phyloP scores from a whole-genome alignment of 2,888 invertebrate species.

The Ennomos erosarius region DNA sequence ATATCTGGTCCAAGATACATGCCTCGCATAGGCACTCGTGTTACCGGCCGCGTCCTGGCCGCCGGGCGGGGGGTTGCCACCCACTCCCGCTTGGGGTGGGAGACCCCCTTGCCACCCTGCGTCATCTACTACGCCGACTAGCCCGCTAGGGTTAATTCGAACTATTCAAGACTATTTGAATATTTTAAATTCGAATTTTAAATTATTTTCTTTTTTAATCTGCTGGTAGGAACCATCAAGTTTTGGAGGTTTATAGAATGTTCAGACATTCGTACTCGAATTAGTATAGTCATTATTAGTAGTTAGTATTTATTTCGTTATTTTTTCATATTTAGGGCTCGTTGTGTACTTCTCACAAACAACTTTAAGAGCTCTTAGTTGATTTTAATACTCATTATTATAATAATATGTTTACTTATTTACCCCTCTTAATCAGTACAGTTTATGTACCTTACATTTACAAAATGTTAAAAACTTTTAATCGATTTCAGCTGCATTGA shows the following conservation, averaged over 20 bases:
- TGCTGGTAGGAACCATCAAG: neutral
- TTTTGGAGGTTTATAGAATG: neutral
- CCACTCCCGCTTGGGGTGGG: conserved; percentile 50
- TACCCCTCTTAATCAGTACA: no score
- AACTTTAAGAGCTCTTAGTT: no score
- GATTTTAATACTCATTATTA: no score
- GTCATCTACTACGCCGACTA: conserved; percentile 81
- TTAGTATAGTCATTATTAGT: no score
- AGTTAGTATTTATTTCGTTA: no score
- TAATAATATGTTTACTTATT: no score
- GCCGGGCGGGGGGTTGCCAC: conserved; percentile 47
- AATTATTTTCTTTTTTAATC: conserved; percentile 42
- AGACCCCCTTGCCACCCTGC: conserved; percentile 66
- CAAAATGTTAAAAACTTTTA: no score
- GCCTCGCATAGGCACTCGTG: conserved; percentile 85
- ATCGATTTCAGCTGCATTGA: no score
- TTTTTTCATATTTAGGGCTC: no score
- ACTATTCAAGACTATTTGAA: conserved; percentile 78
- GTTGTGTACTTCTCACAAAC: no score
- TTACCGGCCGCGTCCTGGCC: conserved; percentile 82
- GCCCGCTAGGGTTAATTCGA: conserved; percentile 82
- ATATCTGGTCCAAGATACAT: conserved; percentile 86
- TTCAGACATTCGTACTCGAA: neutral
- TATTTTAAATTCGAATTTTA: conserved; percentile 68
- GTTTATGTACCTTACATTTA: no score